phyloP scores from a whole-genome alignment of 2,113 vertebrate species.

The Echinops telfairi region DNA sequence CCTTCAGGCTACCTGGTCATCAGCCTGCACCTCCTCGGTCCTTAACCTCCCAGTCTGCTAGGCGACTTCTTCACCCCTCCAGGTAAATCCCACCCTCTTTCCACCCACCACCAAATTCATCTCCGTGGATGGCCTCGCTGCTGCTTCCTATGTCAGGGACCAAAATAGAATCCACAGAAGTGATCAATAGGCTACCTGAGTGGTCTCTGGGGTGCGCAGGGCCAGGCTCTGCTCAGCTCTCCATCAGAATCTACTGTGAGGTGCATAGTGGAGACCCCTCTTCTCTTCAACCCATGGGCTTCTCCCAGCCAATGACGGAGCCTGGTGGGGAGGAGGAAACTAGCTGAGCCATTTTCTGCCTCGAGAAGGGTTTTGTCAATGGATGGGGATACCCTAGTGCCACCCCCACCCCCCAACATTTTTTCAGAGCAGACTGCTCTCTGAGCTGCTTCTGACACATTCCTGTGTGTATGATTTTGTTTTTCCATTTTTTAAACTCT shows the following conservation, averaged over 20 bases:
- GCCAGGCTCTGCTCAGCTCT: background rate
- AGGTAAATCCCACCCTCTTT: no score
- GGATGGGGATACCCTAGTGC: background rate
- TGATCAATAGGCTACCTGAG: background rate
- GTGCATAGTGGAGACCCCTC: background rate
- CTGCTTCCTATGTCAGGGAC: background rate
- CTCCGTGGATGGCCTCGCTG: conserved; percentile 3
- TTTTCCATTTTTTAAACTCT: background rate
- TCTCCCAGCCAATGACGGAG: background rate
- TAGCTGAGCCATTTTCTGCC: background rate
- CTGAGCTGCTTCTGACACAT: background rate
- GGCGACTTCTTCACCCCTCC: background rate
- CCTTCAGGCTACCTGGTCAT: conserved; percentile 15
- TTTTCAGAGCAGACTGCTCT: background rate
- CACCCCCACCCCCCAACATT: background rate
- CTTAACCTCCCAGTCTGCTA: background rate
- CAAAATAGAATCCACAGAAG: background rate
- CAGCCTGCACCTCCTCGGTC: background rate
- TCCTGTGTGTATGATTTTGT: background rate
- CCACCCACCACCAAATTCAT: background rate
- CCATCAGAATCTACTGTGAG: background rate
- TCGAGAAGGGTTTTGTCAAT: background rate
- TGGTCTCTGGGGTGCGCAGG: background rate
- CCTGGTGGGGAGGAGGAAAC: background rate
- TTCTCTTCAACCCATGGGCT: background rate